Conservation (phyloP, 1,140 invertebrate genomes). For the Tribolium castaneum region DNA sequence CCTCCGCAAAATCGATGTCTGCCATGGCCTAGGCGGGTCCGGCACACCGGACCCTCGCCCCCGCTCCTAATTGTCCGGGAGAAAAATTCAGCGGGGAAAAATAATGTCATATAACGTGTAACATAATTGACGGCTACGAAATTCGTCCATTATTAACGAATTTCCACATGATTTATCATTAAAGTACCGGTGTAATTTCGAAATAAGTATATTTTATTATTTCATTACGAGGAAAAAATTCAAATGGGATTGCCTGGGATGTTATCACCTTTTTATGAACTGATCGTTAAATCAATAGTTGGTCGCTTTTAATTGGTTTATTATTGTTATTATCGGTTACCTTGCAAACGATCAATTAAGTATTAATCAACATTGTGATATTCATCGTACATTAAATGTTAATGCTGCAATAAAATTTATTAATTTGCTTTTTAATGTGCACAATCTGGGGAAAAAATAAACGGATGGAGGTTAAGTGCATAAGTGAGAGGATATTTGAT, state of each 20-base stretch:
- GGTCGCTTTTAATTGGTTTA: conserved; percentile 4
- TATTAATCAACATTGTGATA: conserved; percentile 7
- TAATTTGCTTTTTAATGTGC: neutral
- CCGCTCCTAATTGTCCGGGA: neutral
- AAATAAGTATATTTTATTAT: conserved; percentile 14
- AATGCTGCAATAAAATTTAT: neutral
- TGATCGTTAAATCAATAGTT: conserved; percentile 7
- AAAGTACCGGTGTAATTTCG: neutral
- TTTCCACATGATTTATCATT: conserved; percentile 21
- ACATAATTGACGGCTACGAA: conserved; percentile 7
- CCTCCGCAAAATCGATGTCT: neutral
- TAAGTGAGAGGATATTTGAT: neutral
- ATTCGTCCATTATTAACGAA: conserved; percentile 7
- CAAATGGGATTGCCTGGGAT: neutral
- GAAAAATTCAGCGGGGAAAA: neutral
- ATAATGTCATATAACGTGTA: neutral
- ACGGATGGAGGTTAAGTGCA: neutral
- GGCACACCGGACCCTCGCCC: neutral
- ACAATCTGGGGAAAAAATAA: neutral
- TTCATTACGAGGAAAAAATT: neutral
- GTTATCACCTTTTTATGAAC: conserved; percentile 9
- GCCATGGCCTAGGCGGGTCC: conserved; percentile 13
- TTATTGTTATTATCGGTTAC: neutral
- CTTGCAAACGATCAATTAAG: neutral
- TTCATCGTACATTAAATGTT: conserved; percentile 1